Evolutionary conservation across 2,797 vertebrate species (phyloP).

Genomic region (Chiroxiphia lanceolata): DNA sequence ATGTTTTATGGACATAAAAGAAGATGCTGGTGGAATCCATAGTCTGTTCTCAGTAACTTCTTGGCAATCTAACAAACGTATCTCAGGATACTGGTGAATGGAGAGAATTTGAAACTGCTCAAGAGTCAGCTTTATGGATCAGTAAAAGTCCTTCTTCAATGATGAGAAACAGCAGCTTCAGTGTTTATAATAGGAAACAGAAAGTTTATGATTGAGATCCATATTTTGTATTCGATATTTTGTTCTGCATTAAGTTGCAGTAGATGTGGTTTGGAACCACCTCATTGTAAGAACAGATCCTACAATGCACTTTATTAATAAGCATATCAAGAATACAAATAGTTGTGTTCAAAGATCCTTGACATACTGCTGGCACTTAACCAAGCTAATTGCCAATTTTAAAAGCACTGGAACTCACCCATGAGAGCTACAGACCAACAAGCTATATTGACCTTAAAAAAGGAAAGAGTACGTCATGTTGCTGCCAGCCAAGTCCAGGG

Average conservation of each 20-base stretch:
- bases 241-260: not conserved
- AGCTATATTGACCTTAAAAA: not conserved
- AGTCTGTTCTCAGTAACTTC: slow-evolving; percentile 72
- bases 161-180: slow-evolving; percentile 66
- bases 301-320: not conserved
- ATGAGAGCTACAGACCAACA: not conserved
- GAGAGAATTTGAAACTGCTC: slow-evolving; percentile 60
- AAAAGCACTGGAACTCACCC: not conserved
- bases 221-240: not conserved
- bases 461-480: not conserved
- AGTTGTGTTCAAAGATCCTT: not conserved
- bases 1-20: not conserved
- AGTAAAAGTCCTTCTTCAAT: slow-evolving; percentile 69
- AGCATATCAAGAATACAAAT: not conserved
- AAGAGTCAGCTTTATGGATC: slow-evolving; percentile 61
- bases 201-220: not conserved
- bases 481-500: not conserved
- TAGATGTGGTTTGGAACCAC: not conserved
- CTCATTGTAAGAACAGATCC: not conserved
- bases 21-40: slow-evolving; percentile 71
- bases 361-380: not conserved
- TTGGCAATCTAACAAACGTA: slow-evolving; percentile 67
- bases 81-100: slow-evolving; percentile 67
- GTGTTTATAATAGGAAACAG: slow-evolving; percentile 69
- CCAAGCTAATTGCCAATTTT: not conserved